Conservation (phyloP, 2,113 vertebrate species). For the Emberiza fucata region DNA sequence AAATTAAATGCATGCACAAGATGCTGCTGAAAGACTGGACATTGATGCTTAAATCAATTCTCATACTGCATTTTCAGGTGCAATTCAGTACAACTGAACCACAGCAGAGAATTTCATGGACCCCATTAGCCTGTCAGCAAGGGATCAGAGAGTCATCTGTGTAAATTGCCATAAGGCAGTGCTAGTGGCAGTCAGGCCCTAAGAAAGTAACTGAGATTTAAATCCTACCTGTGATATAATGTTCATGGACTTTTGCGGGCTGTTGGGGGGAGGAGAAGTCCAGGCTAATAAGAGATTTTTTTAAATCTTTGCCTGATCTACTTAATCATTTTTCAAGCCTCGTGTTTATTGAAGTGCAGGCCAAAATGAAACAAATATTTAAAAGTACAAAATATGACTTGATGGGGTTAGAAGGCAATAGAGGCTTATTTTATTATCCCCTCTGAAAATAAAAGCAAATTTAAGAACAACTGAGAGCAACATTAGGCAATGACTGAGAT, state of each 20-base stretch:
- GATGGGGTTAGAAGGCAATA: not conserved
- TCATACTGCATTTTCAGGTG: not conserved
- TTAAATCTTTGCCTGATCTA: not conserved
- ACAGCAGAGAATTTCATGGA: not conserved
- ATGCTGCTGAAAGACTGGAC: not conserved
- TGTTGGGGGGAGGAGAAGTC: not conserved
- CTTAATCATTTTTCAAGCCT: not conserved
- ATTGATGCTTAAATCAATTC: not conserved
- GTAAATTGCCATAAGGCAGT: not conserved
- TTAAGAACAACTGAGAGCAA: not conserved
- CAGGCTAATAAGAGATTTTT: not conserved
- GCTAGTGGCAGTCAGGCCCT: not conserved
- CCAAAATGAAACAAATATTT: not conserved
- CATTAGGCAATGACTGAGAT: not conserved
- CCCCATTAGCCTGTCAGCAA: not conserved
- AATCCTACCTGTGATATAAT: not conserved
- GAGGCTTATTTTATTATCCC: not conserved
- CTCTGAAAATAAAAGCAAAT: not conserved
- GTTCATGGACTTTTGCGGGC: not conserved
- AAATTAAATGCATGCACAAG: not conserved
- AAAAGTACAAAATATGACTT: not conserved
- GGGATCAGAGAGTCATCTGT: not conserved
- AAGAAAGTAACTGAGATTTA: not conserved
- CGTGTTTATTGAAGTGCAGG: not conserved
- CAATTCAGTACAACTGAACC: not conserved